Percentiles rank a stretch among this genome's conserved stretches.
phyloP scores from a whole-genome alignment of 2,888 invertebrate genomes.

The Morpho deidamia region DNA sequence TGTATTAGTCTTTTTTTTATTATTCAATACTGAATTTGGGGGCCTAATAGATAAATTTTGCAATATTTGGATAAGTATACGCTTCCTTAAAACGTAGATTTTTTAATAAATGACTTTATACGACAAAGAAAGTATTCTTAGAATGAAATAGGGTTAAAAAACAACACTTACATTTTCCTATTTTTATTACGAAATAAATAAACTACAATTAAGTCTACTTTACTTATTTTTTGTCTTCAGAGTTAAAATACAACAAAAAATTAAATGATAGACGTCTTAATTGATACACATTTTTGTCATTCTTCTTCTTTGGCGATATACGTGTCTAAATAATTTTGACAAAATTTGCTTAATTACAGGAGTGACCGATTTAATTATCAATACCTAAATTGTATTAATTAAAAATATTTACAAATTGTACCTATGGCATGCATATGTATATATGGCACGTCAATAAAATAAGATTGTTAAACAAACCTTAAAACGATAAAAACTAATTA shows the following conservation, averaged over 20 bases:
- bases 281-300: slow-evolving; percentile 27
- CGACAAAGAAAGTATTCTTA: background rate
- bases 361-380: slow-evolving; percentile 2
- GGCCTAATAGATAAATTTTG: too few species aligned
- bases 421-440: slow-evolving; percentile 16
- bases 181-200: slow-evolving; percentile 66
- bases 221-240: slow-evolving; percentile 33
- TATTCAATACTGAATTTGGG: too few species aligned
- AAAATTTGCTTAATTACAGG: slow-evolving; percentile 9
- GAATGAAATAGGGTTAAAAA: too few species aligned
- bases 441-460: slow-evolving; percentile 25
- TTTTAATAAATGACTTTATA: background rate
- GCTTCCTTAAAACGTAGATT: background rate
- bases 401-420: slow-evolving; percentile 36
- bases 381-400: slow-evolving; percentile 23
- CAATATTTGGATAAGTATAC: too few species aligned
- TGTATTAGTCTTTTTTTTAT: too few species aligned
- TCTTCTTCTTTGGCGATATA: slow-evolving; percentile 37
- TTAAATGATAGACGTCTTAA: slow-evolving; percentile 34
- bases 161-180: slow-evolving; percentile 23
- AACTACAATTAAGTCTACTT: slow-evolving; percentile 49
- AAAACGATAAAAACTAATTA: slow-evolving; percentile 8
- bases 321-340: slow-evolving; percentile 29
- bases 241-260: slow-evolving; percentile 27
- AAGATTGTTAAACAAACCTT: slow-evolving; percentile 6